These are phyloP conservation scores for Numida meleagris DNA, from an alignment of 2,113 vertebrate species.

Conservation along the genomic window DNA sequence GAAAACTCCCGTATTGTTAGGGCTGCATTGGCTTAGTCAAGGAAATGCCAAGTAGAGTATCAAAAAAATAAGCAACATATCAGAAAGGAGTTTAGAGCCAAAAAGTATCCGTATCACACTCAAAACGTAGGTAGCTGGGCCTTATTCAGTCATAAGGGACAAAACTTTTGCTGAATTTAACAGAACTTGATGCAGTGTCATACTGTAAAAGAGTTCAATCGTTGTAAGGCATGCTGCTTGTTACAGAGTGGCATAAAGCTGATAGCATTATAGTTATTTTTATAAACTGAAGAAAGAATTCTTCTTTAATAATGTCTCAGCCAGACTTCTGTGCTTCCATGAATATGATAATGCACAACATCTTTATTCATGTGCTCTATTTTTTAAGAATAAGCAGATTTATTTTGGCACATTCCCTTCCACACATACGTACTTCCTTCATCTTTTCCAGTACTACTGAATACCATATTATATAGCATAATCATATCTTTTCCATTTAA, in stretches of 20 bases:
- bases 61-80: neutral
- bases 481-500: neutral
- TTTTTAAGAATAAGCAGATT: neutral
- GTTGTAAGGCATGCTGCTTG: accelerated
- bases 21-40: neutral
- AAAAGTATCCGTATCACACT: accelerated
- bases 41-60: neutral
- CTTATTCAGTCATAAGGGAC: neutral
- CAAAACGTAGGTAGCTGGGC: neutral
- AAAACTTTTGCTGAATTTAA: neutral
- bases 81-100: neutral
- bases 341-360: neutral
- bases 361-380: neutral
- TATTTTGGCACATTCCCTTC: neutral
- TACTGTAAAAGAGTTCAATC: neutral
- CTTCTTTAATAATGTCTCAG: neutral
- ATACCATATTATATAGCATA: neutral
- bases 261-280: neutral
- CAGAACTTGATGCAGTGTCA: neutral
- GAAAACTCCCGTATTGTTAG: neutral
- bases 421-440: neutral
- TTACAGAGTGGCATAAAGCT: neutral
- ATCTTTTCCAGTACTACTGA: neutral
- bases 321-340: neutral
- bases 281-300: neutral